Conservation (phyloP, 2,888 invertebrate genomes). For the Acanthosepion pharaonis region DNA sequence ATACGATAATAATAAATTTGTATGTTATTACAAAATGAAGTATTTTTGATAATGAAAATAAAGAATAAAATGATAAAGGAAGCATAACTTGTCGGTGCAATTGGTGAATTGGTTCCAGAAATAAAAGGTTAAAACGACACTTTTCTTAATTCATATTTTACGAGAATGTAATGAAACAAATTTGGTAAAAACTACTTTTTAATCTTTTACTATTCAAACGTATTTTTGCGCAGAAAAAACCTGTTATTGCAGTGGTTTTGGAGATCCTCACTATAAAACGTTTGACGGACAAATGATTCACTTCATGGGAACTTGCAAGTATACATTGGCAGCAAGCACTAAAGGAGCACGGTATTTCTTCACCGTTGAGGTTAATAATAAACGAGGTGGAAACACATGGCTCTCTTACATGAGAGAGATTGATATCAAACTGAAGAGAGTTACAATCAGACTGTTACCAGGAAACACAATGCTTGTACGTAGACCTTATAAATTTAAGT, state of each 20-base stretch:
- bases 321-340: slow-evolving; percentile 61
- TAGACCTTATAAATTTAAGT: background rate
- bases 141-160: no score
- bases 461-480: background rate
- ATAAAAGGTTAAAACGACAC: no score
- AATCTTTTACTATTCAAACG: no score
- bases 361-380: slow-evolving; percentile 57
- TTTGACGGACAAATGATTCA: slow-evolving; percentile 67
- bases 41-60: no score
- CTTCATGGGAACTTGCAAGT: slow-evolving; percentile 52
- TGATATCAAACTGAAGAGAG: background rate
- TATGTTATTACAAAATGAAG: no score
- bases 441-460: background rate
- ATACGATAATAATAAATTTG: no score
- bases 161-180: no score
- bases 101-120: no score
- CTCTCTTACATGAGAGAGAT: background rate
- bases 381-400: background rate
- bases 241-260: slow-evolving; percentile 58
- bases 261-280: slow-evolving; percentile 71
- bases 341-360: slow-evolving; percentile 52
- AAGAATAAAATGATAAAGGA: no score
- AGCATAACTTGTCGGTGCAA: no score
- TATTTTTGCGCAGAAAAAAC: background rate
- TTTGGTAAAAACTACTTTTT: no score